Percentiles rank a stretch among this genome's conserved stretches.
These are phyloP conservation scores for Dryococelus australis DNA, from an alignment of 2,888 invertebrate genomes.

Conservation along the genomic window DNA sequence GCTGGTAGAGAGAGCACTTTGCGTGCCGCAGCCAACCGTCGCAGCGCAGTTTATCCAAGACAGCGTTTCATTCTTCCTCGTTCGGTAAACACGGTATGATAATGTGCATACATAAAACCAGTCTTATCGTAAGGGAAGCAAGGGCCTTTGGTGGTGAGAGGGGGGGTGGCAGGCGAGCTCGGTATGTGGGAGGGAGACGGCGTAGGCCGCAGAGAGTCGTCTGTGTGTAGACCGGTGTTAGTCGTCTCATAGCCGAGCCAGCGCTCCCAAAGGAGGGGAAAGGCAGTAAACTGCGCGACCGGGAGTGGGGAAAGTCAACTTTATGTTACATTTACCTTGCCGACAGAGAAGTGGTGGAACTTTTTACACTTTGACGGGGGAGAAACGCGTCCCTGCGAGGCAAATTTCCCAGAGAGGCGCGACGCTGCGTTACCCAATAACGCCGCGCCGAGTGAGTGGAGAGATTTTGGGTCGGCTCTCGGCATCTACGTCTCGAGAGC, in stretches of 20 bases:
- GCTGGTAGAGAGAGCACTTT: background rate
- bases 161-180: too few species aligned
- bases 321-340: constrained; percentile 43
- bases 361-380: too few species aligned
- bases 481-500: too few species aligned
- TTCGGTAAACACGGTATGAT: constrained; percentile 17
- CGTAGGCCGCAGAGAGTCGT: too few species aligned
- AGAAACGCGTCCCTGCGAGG: too few species aligned
- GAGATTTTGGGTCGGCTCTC: too few species aligned
- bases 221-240: too few species aligned
- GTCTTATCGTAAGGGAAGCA: background rate
- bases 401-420: too few species aligned
- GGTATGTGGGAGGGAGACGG: too few species aligned
- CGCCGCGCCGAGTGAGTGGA: too few species aligned
- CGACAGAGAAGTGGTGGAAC: constrained; percentile 22
- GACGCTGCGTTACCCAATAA: too few species aligned
- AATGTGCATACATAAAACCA: constrained; percentile 19
- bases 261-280: constrained; percentile 37
- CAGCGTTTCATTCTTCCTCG: background rate
- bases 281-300: constrained; percentile 37
- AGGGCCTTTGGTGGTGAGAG: too few species aligned
- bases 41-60: background rate
- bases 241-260: constrained; percentile 18
- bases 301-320: constrained; percentile 38
- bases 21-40: background rate